Percentiles rank a stretch among this genome's conserved stretches.
Conservation (phyloP, 1,140 invertebrate genomes). For the Reticulitermes speratus region DNA sequence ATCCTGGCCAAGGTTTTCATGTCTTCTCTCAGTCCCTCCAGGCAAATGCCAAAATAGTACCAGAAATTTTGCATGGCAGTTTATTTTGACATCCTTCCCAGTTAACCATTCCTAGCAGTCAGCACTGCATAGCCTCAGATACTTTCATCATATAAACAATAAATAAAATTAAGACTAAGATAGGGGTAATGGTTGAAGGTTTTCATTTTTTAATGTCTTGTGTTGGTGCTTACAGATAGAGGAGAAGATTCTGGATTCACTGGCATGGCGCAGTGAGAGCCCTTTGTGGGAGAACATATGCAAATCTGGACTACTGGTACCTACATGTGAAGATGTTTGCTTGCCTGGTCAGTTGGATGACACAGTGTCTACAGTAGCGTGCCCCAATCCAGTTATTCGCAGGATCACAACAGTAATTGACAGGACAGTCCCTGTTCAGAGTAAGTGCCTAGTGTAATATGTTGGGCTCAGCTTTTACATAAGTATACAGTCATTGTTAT, state of each 20-base stretch:
- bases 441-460: background rate
- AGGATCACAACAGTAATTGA: constrained; percentile 7
- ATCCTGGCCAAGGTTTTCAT: too few species aligned
- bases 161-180: too few species aligned
- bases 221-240: constrained; percentile 67
- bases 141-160: too few species aligned
- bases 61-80: too few species aligned
- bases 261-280: constrained; percentile 87
- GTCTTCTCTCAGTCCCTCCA: too few species aligned
- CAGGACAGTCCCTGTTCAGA: background rate
- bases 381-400: background rate
- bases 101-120: too few species aligned
- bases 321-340: constrained; percentile 66
- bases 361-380: background rate
- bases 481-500: background rate
- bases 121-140: too few species aligned
- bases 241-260: constrained; percentile 90
- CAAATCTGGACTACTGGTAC: constrained; percentile 55
- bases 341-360: constrained; percentile 47
- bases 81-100: too few species aligned
- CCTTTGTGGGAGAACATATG: constrained; percentile 82
- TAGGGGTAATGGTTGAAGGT: too few species aligned
- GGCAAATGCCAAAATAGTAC: too few species aligned
- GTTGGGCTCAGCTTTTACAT: background rate
- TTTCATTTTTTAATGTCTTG: too few species aligned